Evolutionary conservation across 2,113 vertebrate genomes (phyloP).

Genomic region (Aegotheles bennettii): DNA sequence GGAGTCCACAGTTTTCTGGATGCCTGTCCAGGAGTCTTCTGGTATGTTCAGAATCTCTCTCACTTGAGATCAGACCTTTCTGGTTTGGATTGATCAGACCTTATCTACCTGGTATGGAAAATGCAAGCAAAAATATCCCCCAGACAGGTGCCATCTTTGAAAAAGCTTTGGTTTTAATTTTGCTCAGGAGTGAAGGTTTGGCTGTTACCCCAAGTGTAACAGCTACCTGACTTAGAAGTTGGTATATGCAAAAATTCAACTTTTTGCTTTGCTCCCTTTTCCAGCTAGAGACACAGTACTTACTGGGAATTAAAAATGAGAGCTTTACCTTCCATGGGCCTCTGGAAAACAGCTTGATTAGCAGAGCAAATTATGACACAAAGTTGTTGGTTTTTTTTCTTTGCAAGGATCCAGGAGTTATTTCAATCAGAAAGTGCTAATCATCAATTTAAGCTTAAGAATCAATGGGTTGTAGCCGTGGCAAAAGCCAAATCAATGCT

Average conservation of each 20-base stretch:
- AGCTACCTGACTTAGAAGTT: not conserved
- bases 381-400: not conserved
- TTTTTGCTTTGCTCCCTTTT: not conserved
- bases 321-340: not conserved
- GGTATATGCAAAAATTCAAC: not conserved
- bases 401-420: not conserved
- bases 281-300: not conserved
- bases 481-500: conserved; percentile 44
- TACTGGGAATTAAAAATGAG: not conserved
- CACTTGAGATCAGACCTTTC: not conserved
- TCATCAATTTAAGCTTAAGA: conserved; percentile 38
- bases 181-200: not conserved
- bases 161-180: not conserved
- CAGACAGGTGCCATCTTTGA: not conserved
- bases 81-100: not conserved
- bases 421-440: conserved; percentile 48
- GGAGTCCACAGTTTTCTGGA: not conserved
- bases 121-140: not conserved
- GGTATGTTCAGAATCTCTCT: not conserved
- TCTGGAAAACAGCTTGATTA: conserved; percentile 26
- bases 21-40: not conserved
- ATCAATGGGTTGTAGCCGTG: conserved; percentile 39
- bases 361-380: not conserved
- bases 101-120: not conserved
- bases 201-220: not conserved